These are phyloP conservation scores for Thera obeliscata DNA, from an alignment of 2,888 invertebrate species.

Conservation along the genomic window DNA sequence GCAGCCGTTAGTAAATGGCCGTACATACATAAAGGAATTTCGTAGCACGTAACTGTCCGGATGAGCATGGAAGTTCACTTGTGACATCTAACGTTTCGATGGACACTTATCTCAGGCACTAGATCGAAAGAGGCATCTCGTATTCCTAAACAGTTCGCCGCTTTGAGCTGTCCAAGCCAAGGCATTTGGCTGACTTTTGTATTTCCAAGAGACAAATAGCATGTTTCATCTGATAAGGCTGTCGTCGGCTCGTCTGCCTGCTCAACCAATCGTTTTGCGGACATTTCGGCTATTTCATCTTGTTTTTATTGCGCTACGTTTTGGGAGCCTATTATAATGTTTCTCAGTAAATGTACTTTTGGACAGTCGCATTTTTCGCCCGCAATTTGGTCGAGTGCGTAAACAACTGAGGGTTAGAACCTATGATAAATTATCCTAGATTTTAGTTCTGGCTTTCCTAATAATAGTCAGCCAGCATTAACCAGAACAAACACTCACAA, in stretches of 20 bases:
- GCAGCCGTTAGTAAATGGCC: too few species aligned
- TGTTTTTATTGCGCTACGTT: slow-evolving; percentile 63
- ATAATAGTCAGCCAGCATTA: not conserved
- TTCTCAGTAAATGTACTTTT: slow-evolving; percentile 27
- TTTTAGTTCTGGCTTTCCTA: not conserved
- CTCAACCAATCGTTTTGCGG: slow-evolving; percentile 72
- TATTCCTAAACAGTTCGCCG: slow-evolving; percentile 61
- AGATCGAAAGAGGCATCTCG: slow-evolving; percentile 51
- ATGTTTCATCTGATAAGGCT: slow-evolving; percentile 77
- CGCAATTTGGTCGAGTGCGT: slow-evolving; percentile 16
- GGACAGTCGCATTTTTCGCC: slow-evolving; percentile 24
- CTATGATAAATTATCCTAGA: not conserved
- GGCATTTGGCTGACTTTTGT: slow-evolving; percentile 71
- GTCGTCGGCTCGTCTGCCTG: slow-evolving; percentile 76
- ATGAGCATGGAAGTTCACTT: too few species aligned
- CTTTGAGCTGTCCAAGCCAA: slow-evolving; percentile 62
- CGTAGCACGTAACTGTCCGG: too few species aligned
- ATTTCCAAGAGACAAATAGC: slow-evolving; percentile 75
- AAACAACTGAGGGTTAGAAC: not conserved
- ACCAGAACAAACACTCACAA: too few species aligned
- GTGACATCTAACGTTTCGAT: not conserved
- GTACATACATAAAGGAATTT: too few species aligned
- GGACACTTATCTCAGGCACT: slow-evolving; percentile 6
- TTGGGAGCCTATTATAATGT: slow-evolving; percentile 50
- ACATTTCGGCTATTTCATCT: slow-evolving; percentile 65